Evolutionary conservation across 2,888 invertebrate species (phyloP).

Genomic region (Drosophila mettleri): DNA sequence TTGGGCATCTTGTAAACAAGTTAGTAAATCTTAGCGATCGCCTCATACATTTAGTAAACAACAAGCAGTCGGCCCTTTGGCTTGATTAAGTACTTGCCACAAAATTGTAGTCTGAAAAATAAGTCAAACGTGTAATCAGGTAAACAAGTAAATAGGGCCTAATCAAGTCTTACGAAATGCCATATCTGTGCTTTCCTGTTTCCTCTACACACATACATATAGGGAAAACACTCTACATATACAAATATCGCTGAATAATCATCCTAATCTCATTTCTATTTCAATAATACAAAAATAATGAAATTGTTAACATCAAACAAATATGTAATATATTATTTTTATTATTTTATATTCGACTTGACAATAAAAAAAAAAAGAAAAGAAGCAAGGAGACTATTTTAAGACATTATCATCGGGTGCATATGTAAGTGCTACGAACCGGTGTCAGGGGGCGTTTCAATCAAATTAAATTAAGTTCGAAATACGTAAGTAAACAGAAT

Average conservation of each 20-base stretch:
- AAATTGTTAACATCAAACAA: not conserved
- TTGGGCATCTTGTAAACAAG: slow-evolving; percentile 35
- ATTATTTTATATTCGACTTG: slow-evolving; percentile 6
- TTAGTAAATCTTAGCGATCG: slow-evolving; percentile 22
- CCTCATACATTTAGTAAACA: not conserved
- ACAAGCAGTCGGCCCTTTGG: slow-evolving; percentile 11
- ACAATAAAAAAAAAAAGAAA: not conserved
- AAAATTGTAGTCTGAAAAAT: not conserved
- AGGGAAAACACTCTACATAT: not conserved
- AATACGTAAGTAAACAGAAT: slow-evolving; percentile 37
- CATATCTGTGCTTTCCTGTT: slow-evolving; percentile 2
- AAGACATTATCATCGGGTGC: slow-evolving; percentile 5
- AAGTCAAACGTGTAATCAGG: not conserved
- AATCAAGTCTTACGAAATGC: not conserved
- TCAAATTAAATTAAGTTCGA: slow-evolving; percentile 35
- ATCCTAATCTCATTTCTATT: not conserved
- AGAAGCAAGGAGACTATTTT: slow-evolving; percentile 5
- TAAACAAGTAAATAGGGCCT: not conserved
- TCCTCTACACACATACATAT: not conserved
- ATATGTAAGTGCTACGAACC: slow-evolving; percentile 9
- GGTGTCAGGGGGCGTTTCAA: slow-evolving; percentile 18
- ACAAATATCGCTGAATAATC: not conserved
- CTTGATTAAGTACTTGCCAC: slow-evolving; percentile 4
- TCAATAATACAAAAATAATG: not conserved
- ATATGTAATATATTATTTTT: not conserved